phyloP scores from a whole-genome alignment of 2,797 vertebrate species.

The Enteromius radiatus region DNA sequence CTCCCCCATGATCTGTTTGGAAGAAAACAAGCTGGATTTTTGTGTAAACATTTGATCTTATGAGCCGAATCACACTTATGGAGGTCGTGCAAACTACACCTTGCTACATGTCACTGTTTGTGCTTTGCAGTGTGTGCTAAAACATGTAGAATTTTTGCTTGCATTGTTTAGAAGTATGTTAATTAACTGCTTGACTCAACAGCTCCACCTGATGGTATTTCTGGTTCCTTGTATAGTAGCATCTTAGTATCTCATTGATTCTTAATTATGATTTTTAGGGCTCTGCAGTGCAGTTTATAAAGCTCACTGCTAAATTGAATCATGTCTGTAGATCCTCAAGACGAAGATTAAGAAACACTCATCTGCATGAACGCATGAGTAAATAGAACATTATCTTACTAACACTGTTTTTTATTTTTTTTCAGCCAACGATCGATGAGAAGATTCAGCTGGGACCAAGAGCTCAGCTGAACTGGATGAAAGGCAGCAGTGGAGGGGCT shows the following conservation, averaged over 20 bases:
- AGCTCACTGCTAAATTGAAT: background rate
- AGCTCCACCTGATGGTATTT: conserved; percentile 48
- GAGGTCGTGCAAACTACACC: background rate
- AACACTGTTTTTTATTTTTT: background rate
- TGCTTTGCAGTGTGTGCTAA: no score
- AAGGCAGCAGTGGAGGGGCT: conserved; percentile 95
- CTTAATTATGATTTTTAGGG: background rate
- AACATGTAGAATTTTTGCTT: background rate
- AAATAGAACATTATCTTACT: background rate
- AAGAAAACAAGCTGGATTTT: background rate
- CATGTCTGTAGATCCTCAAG: background rate
- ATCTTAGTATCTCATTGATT: background rate
- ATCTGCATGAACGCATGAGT: background rate
- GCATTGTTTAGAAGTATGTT: background rate
- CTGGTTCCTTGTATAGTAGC: background rate
- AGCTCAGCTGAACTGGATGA: conserved; percentile 95
- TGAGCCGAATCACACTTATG: background rate
- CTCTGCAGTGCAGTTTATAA: background rate
- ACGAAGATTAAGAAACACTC: background rate
- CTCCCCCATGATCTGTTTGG: background rate
- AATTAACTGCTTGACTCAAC: background rate
- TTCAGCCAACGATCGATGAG: conserved; percentile 94
- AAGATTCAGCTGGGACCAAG: conserved; percentile 98
- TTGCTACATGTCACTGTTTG: no score
- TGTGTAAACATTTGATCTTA: background rate